Evolutionary conservation across 2,113 vertebrate genomes (phyloP).

Genomic region (Albula goreensis): DNA sequence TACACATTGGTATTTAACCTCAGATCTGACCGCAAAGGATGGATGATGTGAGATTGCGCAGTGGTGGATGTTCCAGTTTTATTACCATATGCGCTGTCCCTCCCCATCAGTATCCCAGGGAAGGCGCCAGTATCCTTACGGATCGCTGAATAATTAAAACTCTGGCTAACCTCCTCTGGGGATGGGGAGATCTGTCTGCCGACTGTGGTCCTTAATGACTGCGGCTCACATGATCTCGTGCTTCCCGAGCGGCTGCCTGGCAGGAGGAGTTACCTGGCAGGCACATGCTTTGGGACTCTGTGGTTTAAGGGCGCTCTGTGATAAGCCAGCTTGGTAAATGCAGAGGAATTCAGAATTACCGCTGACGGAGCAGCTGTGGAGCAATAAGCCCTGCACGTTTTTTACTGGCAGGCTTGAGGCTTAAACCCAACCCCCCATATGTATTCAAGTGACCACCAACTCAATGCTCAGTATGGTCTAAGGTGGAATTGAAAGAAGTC

Average conservation of each 20-base stretch:
- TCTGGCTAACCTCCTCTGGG: neutral
- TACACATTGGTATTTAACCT: neutral
- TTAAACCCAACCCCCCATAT: neutral
- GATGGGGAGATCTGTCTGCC: neutral
- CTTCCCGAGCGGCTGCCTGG: neutral
- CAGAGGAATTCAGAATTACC: neutral
- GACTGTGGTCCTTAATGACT: neutral
- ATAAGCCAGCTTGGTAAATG: neutral
- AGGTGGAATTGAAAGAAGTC: neutral
- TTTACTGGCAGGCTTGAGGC: neutral
- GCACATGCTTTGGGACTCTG: neutral
- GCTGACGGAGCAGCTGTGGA: neutral
- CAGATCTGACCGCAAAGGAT: neutral
- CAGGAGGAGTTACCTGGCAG: neutral
- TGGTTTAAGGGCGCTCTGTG: neutral
- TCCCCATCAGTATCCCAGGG: neutral
- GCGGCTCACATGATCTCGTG: neutral
- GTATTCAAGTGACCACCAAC: neutral
- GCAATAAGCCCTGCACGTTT: neutral
- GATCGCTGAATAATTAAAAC: neutral
- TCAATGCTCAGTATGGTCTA: neutral
- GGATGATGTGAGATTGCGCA: neutral
- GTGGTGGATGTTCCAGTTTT: neutral
- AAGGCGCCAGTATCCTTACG: neutral
- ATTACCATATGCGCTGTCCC: neutral